These are phyloP conservation scores for Phania funesta DNA, from an alignment of 2,888 invertebrate genomes.

Conservation along the genomic window DNA sequence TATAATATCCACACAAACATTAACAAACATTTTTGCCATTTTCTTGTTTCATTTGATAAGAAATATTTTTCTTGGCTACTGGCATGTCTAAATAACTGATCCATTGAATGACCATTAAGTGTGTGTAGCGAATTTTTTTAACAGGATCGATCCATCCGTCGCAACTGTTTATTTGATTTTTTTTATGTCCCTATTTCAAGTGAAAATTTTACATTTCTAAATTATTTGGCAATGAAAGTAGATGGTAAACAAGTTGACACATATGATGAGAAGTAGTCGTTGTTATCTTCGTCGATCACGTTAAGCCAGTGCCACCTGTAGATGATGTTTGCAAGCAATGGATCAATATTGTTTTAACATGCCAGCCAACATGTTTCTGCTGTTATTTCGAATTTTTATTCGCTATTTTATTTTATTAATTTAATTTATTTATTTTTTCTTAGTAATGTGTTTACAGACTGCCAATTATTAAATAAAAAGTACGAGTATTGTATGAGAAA, in stretches of 20 bases:
- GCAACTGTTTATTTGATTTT: neutral
- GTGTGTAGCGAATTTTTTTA: neutral
- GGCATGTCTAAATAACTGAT: slow-evolving; percentile 10
- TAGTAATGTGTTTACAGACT: slow-evolving; percentile 47
- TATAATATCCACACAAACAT: slow-evolving; percentile 2
- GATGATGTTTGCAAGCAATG: slow-evolving; percentile 48
- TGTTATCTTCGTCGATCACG: neutral
- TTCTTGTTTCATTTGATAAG: slow-evolving; percentile 25
- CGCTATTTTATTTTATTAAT: slow-evolving; percentile 35
- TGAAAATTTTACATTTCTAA: neutral
- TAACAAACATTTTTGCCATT: slow-evolving; percentile 16
- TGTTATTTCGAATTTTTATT: slow-evolving; percentile 13
- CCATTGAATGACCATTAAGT: neutral
- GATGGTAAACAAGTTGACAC: neutral
- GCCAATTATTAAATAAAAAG: slow-evolving; percentile 59
- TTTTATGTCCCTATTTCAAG: neutral
- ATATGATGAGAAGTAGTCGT: neutral
- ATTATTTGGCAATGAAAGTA: neutral
- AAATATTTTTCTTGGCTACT: slow-evolving; percentile 19
- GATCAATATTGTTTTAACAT: slow-evolving; percentile 57
- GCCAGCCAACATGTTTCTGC: slow-evolving; percentile 59
- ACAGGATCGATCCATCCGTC: neutral
- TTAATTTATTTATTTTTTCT: slow-evolving; percentile 42
- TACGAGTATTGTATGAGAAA: slow-evolving; percentile 53
- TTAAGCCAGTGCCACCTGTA: slow-evolving; percentile 40